phyloP scores from a whole-genome alignment of 1,140 invertebrate genomes.

The Centruroides sculpturatus region DNA sequence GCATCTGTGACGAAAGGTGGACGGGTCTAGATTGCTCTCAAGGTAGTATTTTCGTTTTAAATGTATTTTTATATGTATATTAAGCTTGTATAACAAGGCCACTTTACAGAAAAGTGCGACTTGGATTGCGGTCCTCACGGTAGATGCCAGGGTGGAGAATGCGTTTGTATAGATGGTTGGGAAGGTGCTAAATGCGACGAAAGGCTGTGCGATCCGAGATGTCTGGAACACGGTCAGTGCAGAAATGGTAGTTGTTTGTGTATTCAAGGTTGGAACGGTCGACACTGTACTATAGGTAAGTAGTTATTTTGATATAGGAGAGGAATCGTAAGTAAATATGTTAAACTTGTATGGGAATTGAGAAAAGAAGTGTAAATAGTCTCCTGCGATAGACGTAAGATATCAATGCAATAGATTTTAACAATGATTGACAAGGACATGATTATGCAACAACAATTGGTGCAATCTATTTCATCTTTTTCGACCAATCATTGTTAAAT shows the following conservation, averaged over 20 bases:
- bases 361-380: too few relatives aligned
- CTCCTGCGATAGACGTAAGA: too few relatives aligned
- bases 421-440: too few relatives aligned
- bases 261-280: slow-evolving; percentile 80
- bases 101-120: slow-evolving; percentile 60
- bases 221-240: slow-evolving; percentile 86
- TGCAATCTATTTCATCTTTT: too few relatives aligned
- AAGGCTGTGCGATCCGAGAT: slow-evolving; percentile 71
- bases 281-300: slow-evolving; percentile 14
- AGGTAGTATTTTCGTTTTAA: slow-evolving; percentile 39
- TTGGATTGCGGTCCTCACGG: slow-evolving; percentile 82
- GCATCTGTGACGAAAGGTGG: slow-evolving; percentile 76
- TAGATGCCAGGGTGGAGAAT: slow-evolving; percentile 72
- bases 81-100: neutral
- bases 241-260: slow-evolving; percentile 94
- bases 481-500: too few relatives aligned
- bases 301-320: neutral
- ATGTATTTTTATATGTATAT: neutral
- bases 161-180: slow-evolving; percentile 78
- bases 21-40: slow-evolving; percentile 79
- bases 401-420: too few relatives aligned
- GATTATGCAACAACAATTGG: too few relatives aligned
- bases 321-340: too few relatives aligned
- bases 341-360: too few relatives aligned
- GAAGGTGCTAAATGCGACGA: slow-evolving; percentile 72